A percentile compares a stretch with the other conserved stretches of the same genome.
Conservation (phyloP, 2,113 vertebrate species). For the Mormyrus iriodes region DNA sequence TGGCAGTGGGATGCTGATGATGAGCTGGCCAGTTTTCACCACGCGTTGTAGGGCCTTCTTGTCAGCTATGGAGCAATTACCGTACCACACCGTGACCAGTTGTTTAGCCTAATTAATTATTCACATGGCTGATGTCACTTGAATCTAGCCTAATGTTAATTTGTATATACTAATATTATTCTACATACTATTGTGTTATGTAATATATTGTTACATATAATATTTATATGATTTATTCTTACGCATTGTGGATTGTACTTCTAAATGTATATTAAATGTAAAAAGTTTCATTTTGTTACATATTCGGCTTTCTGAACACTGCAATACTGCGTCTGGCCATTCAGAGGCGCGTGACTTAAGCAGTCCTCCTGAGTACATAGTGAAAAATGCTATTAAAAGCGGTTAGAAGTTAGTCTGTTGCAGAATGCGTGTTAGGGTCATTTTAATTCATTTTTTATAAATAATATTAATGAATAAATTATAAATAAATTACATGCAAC, state of each 20-base stretch:
- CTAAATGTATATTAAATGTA: not conserved
- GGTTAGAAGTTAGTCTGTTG: not conserved
- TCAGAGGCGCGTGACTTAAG: not conserved
- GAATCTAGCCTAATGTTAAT: not conserved
- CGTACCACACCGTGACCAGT: not conserved
- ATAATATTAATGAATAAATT: no score
- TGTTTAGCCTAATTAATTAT: not conserved
- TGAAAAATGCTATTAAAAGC: not conserved
- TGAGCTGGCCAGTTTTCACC: not conserved
- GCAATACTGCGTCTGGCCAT: not conserved
- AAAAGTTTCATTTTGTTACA: not conserved
- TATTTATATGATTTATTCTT: not conserved
- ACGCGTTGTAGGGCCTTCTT: not conserved
- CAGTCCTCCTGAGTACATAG: not conserved
- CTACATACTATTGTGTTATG: not conserved
- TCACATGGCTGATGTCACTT: not conserved
- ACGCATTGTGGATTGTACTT: not conserved
- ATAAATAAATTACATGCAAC: not conserved
- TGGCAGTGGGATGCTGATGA: not conserved
- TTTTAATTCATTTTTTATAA: no score
- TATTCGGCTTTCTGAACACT: not conserved
- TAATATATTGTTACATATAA: not conserved
- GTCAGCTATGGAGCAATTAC: not conserved
- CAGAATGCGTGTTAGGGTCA: no score
- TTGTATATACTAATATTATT: not conserved